These are phyloP conservation scores for Apodemia mormo DNA, from an alignment of 2,888 invertebrate species.

Conservation along the genomic window DNA sequence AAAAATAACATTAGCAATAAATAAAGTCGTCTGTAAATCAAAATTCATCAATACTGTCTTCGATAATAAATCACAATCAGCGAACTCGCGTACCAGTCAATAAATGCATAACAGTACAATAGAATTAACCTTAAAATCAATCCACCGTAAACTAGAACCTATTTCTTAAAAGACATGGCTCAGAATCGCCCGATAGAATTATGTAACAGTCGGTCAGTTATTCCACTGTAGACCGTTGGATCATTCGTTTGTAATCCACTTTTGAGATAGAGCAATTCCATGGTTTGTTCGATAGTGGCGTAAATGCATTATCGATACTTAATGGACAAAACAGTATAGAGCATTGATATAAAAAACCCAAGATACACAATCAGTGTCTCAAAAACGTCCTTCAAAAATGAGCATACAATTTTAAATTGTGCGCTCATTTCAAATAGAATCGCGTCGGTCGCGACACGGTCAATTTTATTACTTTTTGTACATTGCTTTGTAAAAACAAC, in stretches of 20 bases:
- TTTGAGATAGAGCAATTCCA: constrained; percentile 57
- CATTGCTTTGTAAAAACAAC: too few species aligned
- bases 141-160: not conserved
- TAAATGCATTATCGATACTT: constrained; percentile 18
- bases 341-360: too few species aligned
- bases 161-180: not conserved
- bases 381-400: too few species aligned
- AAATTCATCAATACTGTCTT: constrained; percentile 14
- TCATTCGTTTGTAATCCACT: constrained; percentile 42
- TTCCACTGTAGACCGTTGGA: constrained; percentile 38
- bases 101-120: constrained; percentile 20
- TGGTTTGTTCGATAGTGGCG: constrained; percentile 40
- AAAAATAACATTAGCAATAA: not conserved
- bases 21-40: not conserved
- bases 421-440: too few species aligned
- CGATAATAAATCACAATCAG: constrained; percentile 17
- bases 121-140: constrained; percentile 8
- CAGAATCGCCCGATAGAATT: not conserved
- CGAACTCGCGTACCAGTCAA: constrained; percentile 6
- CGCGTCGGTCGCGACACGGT: too few species aligned
- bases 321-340: not conserved
- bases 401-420: too few species aligned
- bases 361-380: too few species aligned
- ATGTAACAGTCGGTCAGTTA: constrained; percentile 6
- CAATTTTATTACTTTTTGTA: too few species aligned